A percentile compares a stretch with the other conserved stretches of the same genome.
Evolutionary conservation across 2,888 invertebrate genomes (phyloP).

Genomic region (Carabus problematicus): DNA sequence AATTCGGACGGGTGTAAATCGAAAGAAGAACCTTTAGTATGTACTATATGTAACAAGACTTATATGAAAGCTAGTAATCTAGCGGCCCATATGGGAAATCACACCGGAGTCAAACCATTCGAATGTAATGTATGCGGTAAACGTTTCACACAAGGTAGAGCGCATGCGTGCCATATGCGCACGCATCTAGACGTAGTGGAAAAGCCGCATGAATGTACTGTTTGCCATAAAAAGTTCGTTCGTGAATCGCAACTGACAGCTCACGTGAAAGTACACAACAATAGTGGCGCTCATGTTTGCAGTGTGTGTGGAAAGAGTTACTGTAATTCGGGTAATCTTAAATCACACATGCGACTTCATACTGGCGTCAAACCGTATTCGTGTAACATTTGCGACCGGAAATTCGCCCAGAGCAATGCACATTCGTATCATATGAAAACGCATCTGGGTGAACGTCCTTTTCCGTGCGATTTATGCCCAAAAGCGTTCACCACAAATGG

Average conservation of each 20-base stretch:
- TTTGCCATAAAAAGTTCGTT: conserved; percentile 49
- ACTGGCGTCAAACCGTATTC: conserved; percentile 50
- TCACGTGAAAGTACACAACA: conserved; percentile 49
- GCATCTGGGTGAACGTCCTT: conserved; percentile 47
- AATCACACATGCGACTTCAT: conserved; percentile 40
- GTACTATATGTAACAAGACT: conserved; percentile 50
- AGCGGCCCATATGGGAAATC: conserved; percentile 51
- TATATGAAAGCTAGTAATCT: conserved; percentile 51
- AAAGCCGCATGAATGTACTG: conserved; percentile 46
- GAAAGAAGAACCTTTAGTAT: conserved; percentile 42
- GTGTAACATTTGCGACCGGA: conserved; percentile 50
- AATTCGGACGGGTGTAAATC: conserved; percentile 31
- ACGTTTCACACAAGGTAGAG: conserved; percentile 51
- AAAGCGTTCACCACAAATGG: conserved; percentile 50
- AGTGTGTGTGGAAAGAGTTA: conserved; percentile 50
- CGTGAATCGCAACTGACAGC: conserved; percentile 48
- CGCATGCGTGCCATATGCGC: conserved; percentile 51
- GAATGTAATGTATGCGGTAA: conserved; percentile 50
- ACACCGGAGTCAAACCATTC: conserved; percentile 49
- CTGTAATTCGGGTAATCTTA: conserved; percentile 48
- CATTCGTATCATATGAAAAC: conserved; percentile 49
- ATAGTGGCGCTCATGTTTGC: conserved; percentile 46
- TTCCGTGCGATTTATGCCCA: conserved; percentile 46
- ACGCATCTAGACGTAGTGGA: conserved; percentile 48
- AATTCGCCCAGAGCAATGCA: conserved; percentile 50